Evolutionary conservation across 1,140 invertebrate species (phyloP), one percentile per base, ranked within the genome.

Genomic region (Drosophila albomicans): DNA sequence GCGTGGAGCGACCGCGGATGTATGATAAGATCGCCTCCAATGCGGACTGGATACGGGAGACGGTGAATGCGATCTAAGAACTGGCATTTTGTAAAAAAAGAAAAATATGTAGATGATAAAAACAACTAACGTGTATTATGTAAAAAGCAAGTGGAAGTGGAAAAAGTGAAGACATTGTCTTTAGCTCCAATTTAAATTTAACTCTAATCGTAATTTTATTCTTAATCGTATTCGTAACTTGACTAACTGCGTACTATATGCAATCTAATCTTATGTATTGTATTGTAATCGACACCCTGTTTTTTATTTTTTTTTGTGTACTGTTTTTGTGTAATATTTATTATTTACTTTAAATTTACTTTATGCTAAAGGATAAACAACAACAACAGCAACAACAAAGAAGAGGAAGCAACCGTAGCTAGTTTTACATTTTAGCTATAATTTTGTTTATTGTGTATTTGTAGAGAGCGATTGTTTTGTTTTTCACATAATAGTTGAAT

Each of bases 11-110:
- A 74, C 96, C 96, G 1, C 93, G 96, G 67, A 95, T 97, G 87
- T 97, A 97, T 79, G 96, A 97, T 84, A 95, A 96, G 92, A 95
- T 97, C 13, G 94, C 94, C 13, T 96, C 96, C 1, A 97, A 97
- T 84, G 94, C 96, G 7, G 96, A 96, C 45, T 97, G 96, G 96
- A 96, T 97, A 69, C 93, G 94, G 77, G 94, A 96, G 77, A 96
- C 95, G 6, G 95, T 96, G 57, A 88, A 90, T 67, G 79, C 92
- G 25, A 73, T 80, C n/a, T 92, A 82, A 67, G 0, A 35, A 28
- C 32, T n/a, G 45, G 51, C 56, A 69, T 63, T 74, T 78, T 76
- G 59, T 78, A 85, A 65, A 68, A 78, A 52, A 62, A 0, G 2
- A 25, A 35, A 79, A 49, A n/a, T 10, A 16, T 16, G 16, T 16